A percentile compares a stretch with the other conserved stretches of the same genome.
Evolutionary conservation across 2,888 invertebrate genomes (phyloP).

Genomic region (Pimpla rufipes): DNA sequence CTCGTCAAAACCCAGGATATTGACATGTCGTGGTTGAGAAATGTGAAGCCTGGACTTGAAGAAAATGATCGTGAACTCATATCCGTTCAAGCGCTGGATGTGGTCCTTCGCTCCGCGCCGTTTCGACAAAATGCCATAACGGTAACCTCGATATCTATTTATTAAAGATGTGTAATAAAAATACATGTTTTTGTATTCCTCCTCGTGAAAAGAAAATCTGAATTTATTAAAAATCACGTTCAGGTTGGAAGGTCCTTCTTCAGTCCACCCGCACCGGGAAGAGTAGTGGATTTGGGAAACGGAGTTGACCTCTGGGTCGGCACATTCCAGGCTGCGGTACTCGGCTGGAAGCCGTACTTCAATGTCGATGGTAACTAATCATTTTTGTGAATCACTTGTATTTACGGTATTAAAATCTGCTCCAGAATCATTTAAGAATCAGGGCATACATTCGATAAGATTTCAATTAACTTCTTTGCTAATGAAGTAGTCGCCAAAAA

Average conservation of each 20-base stretch:
- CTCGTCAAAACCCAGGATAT: slow-evolving; percentile 87
- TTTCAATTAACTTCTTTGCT: no score
- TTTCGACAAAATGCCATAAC: slow-evolving; percentile 83
- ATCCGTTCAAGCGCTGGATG: slow-evolving; percentile 93
- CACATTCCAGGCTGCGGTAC: slow-evolving; percentile 95
- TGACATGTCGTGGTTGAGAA: slow-evolving; percentile 85
- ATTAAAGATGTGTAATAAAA: background rate
- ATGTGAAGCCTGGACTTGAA: slow-evolving; percentile 88
- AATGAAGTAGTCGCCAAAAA: no score
- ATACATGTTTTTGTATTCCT: background rate
- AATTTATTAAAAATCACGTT: no score
- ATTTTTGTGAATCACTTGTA: background rate
- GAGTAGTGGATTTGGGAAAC: slow-evolving; percentile 89
- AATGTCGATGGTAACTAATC: slow-evolving; percentile 94
- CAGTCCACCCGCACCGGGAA: slow-evolving; percentile 85
- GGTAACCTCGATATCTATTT: slow-evolving; percentile 47
- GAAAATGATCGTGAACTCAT: slow-evolving; percentile 89
- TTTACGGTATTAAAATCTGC: no score
- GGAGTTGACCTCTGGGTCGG: slow-evolving; percentile 97
- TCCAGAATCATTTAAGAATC: no score
- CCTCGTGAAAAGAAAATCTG: no score
- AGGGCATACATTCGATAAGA: no score
- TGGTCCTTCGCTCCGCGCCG: slow-evolving; percentile 91
- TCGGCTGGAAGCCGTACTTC: slow-evolving; percentile 93
- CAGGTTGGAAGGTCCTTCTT: slow-evolving; percentile 94